These are phyloP conservation scores for Semicossyphus pulcher DNA, from an alignment of 2,113 vertebrate species.

Conservation along the genomic window DNA sequence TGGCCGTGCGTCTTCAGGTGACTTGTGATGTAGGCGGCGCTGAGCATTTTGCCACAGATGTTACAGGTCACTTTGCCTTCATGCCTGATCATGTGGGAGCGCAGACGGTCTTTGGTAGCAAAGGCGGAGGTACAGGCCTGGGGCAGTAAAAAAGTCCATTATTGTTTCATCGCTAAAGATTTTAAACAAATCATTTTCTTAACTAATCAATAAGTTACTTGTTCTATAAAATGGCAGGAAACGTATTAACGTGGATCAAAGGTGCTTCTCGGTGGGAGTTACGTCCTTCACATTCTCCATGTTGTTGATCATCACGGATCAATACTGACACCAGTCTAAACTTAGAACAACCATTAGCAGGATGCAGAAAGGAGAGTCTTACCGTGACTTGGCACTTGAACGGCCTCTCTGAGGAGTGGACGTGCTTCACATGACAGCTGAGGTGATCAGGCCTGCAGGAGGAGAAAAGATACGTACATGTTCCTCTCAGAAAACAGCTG, in stretches of 20 bases:
- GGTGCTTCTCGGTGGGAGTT: no score
- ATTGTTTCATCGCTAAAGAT: no score
- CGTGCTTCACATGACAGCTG: conserved; percentile 96
- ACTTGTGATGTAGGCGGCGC: conserved; percentile 98
- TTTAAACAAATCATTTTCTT: no score
- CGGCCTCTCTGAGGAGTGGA: conserved; percentile 97
- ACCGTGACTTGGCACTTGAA: conserved; percentile 99
- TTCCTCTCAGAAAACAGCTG: no score
- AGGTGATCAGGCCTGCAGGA: conserved; percentile 81
- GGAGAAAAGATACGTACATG: no score
- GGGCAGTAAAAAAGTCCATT: conserved; percentile 17
- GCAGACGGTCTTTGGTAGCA: conserved; percentile 98
- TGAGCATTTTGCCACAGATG: conserved; percentile 99
- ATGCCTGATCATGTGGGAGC: conserved; percentile 98
- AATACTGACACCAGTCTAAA: no score
- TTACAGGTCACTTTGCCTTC: conserved; percentile 99
- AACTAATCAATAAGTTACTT: no score
- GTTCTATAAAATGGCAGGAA: no score
- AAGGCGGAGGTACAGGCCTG: conserved; percentile 98
- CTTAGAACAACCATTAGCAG: no score
- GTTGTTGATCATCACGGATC: no score
- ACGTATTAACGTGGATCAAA: no score
- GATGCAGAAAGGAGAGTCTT: conserved; percentile 31
- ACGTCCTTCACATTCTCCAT: no score
- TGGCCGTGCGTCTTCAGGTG: conserved; percentile 99